Conservation (phyloP, 2,113 vertebrate species). For the Archocentrus centrarchus region DNA sequence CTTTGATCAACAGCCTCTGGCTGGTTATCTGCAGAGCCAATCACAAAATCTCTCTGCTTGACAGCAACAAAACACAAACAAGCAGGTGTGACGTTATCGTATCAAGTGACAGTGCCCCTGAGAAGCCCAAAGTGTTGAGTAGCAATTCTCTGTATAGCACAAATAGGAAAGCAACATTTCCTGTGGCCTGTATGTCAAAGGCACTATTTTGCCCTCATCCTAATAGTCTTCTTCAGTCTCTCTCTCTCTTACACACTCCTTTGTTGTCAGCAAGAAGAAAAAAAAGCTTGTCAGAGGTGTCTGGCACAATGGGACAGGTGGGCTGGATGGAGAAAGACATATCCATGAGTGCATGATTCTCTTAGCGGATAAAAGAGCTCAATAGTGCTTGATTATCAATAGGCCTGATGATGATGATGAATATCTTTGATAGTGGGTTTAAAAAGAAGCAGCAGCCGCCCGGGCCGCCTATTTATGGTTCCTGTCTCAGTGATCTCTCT, state of each 20-base stretch:
- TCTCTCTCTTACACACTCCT: constrained; percentile 38
- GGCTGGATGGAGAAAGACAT: constrained; percentile 63
- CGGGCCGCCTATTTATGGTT: constrained; percentile 67
- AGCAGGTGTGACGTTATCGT: not conserved
- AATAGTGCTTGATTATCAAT: constrained; percentile 80
- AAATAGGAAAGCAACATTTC: constrained; percentile 31
- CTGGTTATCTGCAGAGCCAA: constrained; percentile 14
- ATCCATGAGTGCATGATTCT: constrained; percentile 42
- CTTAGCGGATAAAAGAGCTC: constrained; percentile 75
- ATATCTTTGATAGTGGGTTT: constrained; percentile 74
- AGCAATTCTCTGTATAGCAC: constrained; percentile 44
- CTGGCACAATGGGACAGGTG: constrained; percentile 74
- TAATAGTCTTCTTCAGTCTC: constrained; percentile 7
- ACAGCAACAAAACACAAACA: constrained; percentile 1
- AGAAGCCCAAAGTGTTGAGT: constrained; percentile 26
- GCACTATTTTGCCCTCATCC: constrained; percentile 31
- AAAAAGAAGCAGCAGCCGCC: constrained; percentile 61
- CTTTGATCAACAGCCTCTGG: not conserved
- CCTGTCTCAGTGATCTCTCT: constrained; percentile 67
- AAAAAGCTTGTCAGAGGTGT: constrained; percentile 54
- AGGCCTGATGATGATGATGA: constrained; percentile 53
- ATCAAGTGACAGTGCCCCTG: constrained; percentile 12
- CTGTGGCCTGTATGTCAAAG: constrained; percentile 32
- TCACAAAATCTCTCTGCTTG: not conserved
- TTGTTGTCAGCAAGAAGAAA: constrained; percentile 37